phyloP scores from a whole-genome alignment of 2,888 invertebrate genomes.

The Ornithoptera priamus region DNA sequence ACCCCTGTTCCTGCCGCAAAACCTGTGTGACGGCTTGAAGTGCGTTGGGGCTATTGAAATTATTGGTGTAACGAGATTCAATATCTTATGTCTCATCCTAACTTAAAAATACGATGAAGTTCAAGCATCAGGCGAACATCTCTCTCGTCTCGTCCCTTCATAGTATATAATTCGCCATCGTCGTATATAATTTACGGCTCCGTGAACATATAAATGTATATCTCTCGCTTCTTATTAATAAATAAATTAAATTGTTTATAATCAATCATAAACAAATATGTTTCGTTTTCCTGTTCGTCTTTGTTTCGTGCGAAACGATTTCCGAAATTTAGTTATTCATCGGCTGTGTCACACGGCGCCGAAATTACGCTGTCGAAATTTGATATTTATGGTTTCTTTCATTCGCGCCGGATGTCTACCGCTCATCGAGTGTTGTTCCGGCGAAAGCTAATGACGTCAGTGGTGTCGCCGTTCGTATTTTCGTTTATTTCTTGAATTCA shows the following conservation, averaged over 20 bases:
- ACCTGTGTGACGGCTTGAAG: no score
- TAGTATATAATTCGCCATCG: no score
- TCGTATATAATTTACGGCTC: no score
- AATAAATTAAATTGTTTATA: background rate
- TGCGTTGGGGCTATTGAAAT: no score
- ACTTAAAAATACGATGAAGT: no score
- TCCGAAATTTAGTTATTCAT: constrained; percentile 17
- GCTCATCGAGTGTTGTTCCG: constrained; percentile 18
- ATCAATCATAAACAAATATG: background rate
- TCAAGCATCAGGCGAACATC: no score
- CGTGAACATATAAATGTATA: background rate
- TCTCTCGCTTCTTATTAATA: background rate
- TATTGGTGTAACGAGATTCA: no score
- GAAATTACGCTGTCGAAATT: constrained; percentile 24
- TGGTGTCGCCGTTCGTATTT: constrained; percentile 6
- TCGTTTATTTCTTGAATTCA: constrained; percentile 15
- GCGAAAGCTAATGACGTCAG: constrained; percentile 21
- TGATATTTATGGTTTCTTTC: constrained; percentile 23
- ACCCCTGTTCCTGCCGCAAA: no score
- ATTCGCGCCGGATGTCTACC: constrained; percentile 24
- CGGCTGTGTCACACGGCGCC: constrained; percentile 3
- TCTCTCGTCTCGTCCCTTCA: no score
- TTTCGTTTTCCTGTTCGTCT: constrained; percentile 1
- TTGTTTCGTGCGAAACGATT: constrained; percentile 13
- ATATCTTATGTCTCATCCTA: no score